Conservation (phyloP, 2,113 vertebrate genomes). For the Cololabis saira region DNA sequence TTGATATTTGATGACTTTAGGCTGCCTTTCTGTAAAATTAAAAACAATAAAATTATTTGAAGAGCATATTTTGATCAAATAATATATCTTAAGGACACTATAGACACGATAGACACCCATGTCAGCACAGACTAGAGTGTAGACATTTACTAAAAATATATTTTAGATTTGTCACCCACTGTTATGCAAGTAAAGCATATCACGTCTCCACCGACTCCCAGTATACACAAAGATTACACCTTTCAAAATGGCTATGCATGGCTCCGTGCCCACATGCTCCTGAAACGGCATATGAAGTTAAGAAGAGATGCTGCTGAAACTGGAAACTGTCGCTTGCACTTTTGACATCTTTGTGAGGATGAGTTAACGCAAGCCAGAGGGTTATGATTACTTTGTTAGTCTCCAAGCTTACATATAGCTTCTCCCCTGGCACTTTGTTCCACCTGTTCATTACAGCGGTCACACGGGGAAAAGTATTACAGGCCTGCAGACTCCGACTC, state of each 20-base stretch:
- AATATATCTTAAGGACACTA: neutral
- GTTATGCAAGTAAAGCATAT: constrained; percentile 49
- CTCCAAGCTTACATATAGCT: neutral
- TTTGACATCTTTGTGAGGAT: constrained; percentile 58
- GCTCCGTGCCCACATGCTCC: neutral
- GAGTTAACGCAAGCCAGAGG: constrained; percentile 35
- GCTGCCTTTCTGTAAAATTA: no score
- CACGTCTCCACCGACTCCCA: constrained; percentile 19
- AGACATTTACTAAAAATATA: neutral
- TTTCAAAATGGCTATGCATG: constrained; percentile 15
- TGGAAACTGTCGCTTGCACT: neutral
- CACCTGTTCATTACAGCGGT: no score
- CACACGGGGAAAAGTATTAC: constrained; percentile 5
- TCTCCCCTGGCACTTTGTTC: constrained; percentile 24
- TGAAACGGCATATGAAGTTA: neutral
- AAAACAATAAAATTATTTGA: no score
- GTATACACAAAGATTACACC: constrained; percentile 2
- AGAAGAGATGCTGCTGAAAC: neutral
- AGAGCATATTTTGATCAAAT: no score
- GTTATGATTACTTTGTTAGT: no score
- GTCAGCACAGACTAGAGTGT: neutral
- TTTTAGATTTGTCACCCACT: constrained; percentile 31
- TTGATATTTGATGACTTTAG: no score
- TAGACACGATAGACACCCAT: neutral
- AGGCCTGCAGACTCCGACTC: constrained; percentile 4